A percentile compares a stretch with the other conserved stretches of the same genome.
Evolutionary conservation across 1,140 invertebrate genomes (phyloP).

Genomic region (Cotesia vestalis): DNA sequence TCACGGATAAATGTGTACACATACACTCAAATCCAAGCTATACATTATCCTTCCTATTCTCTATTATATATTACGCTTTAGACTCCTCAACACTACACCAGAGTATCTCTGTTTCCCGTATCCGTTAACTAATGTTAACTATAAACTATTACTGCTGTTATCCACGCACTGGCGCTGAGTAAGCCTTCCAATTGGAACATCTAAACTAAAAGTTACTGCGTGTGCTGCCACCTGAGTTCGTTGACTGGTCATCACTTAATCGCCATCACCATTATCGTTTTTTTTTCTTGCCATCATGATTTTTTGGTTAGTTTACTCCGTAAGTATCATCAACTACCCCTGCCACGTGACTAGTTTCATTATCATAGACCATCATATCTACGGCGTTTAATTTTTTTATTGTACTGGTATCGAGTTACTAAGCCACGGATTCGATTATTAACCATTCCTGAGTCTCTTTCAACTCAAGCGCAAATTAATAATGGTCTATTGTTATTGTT

Average conservation of each 20-base stretch:
- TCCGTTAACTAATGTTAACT: no score
- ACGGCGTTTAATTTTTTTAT: conserved; percentile 16
- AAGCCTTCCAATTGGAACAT: not conserved
- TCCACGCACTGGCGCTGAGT: not conserved
- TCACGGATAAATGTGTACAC: conserved; percentile 16
- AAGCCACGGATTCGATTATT: not conserved
- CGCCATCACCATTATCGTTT: conserved; percentile 11
- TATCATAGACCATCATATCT: not conserved
- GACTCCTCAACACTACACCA: not conserved
- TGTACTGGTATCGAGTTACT: not conserved
- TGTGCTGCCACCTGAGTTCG: conserved; percentile 32
- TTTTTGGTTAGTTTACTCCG: conserved; percentile 38
- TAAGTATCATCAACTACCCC: conserved; percentile 63
- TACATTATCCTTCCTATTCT: not conserved
- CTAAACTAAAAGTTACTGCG: not conserved
- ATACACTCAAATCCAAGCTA: not conserved
- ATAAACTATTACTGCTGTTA: no score
- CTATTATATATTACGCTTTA: conserved; percentile 17
- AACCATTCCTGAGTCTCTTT: no score
- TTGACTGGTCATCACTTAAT: conserved; percentile 27
- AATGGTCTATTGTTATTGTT: no score
- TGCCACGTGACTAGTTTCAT: conserved; percentile 61
- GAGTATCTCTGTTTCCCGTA: no score
- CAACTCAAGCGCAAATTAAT: no score
- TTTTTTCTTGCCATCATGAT: not conserved